phyloP scores from a whole-genome alignment of 2,113 vertebrate genomes.

The Antennarius striatus region DNA sequence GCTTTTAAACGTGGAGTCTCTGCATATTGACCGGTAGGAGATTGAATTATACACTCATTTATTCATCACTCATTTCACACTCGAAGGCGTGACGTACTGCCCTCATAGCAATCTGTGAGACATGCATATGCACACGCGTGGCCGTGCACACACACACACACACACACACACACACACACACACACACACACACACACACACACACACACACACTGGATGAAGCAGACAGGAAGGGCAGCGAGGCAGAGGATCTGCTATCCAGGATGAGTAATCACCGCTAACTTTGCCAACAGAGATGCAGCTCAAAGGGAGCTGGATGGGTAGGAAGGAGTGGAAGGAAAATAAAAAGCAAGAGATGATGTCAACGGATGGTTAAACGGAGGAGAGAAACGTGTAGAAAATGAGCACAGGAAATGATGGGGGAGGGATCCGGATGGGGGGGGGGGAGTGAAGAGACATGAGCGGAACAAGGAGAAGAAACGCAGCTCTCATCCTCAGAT shows the following conservation, averaged over 20 bases:
- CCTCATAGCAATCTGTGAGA: conserved; percentile 63
- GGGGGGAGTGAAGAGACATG: too few species aligned
- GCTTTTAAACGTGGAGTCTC: conserved; percentile 68
- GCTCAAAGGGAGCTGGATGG: conserved; percentile 9
- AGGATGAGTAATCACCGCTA: conserved; percentile 67
- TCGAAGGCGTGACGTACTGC: conserved; percentile 63
- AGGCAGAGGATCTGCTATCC: conserved; percentile 57
- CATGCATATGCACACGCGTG: conserved; percentile 50
- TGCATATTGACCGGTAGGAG: conserved; percentile 65
- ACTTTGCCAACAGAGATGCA: conserved; percentile 57
- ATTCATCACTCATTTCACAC: conserved; percentile 72
- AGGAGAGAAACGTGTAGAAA: neutral
- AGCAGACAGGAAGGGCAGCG: conserved; percentile 64
- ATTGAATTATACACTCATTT: conserved; percentile 72
- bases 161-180: conserved; percentile 36
- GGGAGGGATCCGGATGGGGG: neutral
- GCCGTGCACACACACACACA: conserved; percentile 43
- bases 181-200: conserved; percentile 29
- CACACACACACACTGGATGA: conserved; percentile 32
- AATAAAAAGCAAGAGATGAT: conserved; percentile 12
- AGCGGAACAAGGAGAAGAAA: too few species aligned
- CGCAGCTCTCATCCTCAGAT: too few species aligned
- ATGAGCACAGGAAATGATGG: neutral
- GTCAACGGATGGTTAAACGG: neutral
- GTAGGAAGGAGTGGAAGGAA: conserved; percentile 8